Percentiles rank a stretch among this genome's conserved stretches.
Conservation (phyloP, 2,113 vertebrate genomes). For the Kryptolebias marmoratus region DNA sequence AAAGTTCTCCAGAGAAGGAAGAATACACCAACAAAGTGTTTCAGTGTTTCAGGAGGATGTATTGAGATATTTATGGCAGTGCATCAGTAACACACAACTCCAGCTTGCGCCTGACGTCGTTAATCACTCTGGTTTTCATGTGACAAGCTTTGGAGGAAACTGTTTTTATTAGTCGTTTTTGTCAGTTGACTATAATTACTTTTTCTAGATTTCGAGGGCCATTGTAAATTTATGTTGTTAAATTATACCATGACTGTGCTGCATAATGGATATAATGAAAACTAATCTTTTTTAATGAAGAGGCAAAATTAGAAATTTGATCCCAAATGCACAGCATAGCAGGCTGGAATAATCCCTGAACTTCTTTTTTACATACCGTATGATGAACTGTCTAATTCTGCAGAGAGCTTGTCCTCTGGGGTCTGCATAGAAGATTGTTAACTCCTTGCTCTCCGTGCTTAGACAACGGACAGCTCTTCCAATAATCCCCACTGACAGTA, state of each 20-base stretch:
- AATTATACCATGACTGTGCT: conserved; percentile 61
- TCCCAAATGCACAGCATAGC: conserved; percentile 61
- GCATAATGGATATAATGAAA: conserved; percentile 71
- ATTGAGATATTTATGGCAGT: conserved; percentile 27
- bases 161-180: conserved; percentile 27
- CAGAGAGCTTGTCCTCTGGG: conserved; percentile 63
- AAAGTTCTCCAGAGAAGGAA: no score
- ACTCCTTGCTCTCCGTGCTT: conserved; percentile 57
- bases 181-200: conserved; percentile 50
- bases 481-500: conserved; percentile 25
- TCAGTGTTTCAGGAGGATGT: background rate
- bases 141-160: conserved; percentile 5
- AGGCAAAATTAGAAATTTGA: conserved; percentile 76
- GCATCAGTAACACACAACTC: conserved; percentile 42
- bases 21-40: no score
- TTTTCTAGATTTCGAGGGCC: conserved; percentile 50
- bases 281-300: conserved; percentile 78
- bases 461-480: conserved; percentile 15
- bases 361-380: conserved; percentile 71
- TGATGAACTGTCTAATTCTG: conserved; percentile 75
- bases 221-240: conserved; percentile 62
- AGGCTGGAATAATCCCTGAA: conserved; percentile 68
- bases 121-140: conserved; percentile 10
- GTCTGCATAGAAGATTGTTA: conserved; percentile 60
- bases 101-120: conserved; percentile 41